phyloP scores from a whole-genome alignment of 2,113 vertebrate species.

The Chloropsis hardwickii region DNA sequence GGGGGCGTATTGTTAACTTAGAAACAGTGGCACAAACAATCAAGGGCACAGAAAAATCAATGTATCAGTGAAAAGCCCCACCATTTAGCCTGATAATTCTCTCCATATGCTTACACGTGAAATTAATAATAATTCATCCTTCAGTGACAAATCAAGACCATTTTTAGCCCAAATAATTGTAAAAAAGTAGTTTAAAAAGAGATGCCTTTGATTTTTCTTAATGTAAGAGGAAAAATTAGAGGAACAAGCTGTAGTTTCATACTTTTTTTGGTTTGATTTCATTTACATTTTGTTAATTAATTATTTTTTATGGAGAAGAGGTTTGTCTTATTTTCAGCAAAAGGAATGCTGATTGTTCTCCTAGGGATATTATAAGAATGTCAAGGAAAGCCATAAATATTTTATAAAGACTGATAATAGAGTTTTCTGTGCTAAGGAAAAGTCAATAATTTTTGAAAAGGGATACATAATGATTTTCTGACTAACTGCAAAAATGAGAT shows the following conservation, averaged over 20 bases:
- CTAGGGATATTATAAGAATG: constrained; percentile 35
- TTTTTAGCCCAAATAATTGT: background rate
- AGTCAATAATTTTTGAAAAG: constrained; percentile 40
- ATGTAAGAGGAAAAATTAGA: background rate
- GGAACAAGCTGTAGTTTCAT: background rate
- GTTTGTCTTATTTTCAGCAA: constrained; percentile 34
- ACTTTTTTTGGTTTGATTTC: background rate
- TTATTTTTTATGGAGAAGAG: constrained; percentile 2
- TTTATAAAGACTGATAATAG: constrained; percentile 52
- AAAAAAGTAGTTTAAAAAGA: background rate
- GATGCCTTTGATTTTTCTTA: background rate
- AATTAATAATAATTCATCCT: background rate
- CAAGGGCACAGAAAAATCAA: background rate
- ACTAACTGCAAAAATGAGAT: constrained; percentile 26
- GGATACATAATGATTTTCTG: constrained; percentile 36
- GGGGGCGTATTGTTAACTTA: background rate
- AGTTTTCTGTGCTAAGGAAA: constrained; percentile 51
- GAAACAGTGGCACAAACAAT: background rate
- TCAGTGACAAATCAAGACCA: background rate
- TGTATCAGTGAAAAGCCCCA: background rate
- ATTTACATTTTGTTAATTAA: background rate
- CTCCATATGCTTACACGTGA: background rate
- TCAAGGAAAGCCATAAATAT: constrained; percentile 50
- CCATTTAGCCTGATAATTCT: background rate
- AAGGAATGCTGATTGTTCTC: constrained; percentile 45